Evolutionary conservation across 2,888 invertebrate species (phyloP).

Genomic region (Antheraea assamensis): DNA sequence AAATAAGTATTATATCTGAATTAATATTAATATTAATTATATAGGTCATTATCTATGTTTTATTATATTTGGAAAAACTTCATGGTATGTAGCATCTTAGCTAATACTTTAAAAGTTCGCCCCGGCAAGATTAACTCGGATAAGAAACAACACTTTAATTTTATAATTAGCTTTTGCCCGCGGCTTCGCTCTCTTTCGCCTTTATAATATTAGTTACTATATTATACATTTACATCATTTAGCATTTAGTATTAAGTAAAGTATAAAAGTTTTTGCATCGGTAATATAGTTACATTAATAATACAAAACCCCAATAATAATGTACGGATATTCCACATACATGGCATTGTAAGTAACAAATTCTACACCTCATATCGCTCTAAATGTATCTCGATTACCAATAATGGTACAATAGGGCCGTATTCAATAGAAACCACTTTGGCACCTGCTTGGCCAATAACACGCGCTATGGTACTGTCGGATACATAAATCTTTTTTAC

Average conservation of each 20-base stretch:
- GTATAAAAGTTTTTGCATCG: neutral
- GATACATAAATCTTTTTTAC: conserved; percentile 31
- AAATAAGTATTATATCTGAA: too few species aligned
- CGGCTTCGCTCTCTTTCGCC: too few species aligned
- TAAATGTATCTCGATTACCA: conserved; percentile 67
- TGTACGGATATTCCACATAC: conserved; percentile 36
- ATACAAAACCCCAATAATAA: neutral
- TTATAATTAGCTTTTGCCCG: too few species aligned
- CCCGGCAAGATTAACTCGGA: too few species aligned
- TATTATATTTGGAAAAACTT: too few species aligned
- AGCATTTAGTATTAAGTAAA: neutral
- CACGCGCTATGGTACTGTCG: conserved; percentile 41
- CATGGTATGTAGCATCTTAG: too few species aligned
- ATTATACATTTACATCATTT: too few species aligned
- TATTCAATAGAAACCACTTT: conserved; percentile 58
- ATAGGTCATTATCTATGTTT: too few species aligned
- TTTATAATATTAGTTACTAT: too few species aligned
- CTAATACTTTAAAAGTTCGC: too few species aligned
- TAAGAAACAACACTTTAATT: too few species aligned
- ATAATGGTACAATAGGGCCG: conserved; percentile 68
- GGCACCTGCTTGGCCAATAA: conserved; percentile 63
- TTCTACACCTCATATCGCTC: conserved; percentile 62
- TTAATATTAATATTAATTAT: too few species aligned
- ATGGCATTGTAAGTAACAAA: conserved; percentile 55
- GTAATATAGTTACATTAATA: neutral